Evolutionary conservation across 2,888 invertebrate species (phyloP), one percentile per base, ranked within the genome.

Genomic region (Omphaloscelis lunosa): DNA sequence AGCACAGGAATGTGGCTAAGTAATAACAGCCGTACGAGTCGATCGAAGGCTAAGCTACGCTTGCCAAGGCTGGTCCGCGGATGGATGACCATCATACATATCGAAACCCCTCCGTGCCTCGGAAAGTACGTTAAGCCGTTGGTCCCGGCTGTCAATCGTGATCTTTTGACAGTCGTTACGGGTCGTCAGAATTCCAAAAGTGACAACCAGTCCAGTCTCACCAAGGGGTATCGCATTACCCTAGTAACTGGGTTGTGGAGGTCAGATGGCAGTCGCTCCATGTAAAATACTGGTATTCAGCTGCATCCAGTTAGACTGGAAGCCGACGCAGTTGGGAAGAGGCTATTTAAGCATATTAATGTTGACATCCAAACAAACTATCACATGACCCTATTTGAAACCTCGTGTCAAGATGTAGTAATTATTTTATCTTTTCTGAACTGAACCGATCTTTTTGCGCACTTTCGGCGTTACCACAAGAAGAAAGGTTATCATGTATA

Each of bases 401-500:
- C 8, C 11, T 11, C 29, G 39, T 9, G 7, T 20, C 41, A 59
- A n/a, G 20, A 20, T 29, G 48, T 20, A 34, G 39, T 39, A 29
- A 20, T 51, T 7, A 41, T 51, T 51, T 7, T 20, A 48, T 62
- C 53, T 17, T 15, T 58, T 29, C 12, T 45, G 15, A 29, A n/a
- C 12, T 45, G 15, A 29, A n/a, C 0, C 7, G 6, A 56, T 81
- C 15, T 39, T 73, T 48, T 29, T 48, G 62, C 82, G 62, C 29
- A 41, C 23, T 4, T 23, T 12, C 15, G 11, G 53, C 34, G 2
- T 34, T 51, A 7, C 6, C 9, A n/a, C 23, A 69, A 45, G 7
- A 15, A 69, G 8, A 82, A 41, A 61, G 61, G 80, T 83, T 78
- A 80, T 78, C 71, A 41, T 5, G 0, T 15, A 27, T 2, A 8